These are phyloP conservation scores for Acanthosepion pharaonis DNA, from an alignment of 2,888 invertebrate species.

Conservation along the genomic window DNA sequence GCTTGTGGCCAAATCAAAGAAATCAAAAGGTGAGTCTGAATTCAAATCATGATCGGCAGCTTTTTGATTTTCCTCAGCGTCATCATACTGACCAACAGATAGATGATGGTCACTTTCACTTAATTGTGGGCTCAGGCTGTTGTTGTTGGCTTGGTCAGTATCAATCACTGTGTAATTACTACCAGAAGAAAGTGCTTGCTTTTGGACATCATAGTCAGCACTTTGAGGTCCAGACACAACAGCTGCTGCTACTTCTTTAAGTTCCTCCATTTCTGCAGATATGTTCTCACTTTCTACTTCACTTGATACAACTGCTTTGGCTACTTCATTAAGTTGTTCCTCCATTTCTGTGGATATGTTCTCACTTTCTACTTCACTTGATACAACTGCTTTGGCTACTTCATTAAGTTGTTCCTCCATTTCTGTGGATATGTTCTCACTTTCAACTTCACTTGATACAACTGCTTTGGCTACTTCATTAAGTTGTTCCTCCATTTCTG, in stretches of 20 bases:
- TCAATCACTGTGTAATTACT: neutral
- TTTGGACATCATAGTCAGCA: neutral
- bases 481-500: neutral
- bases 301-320: no score
- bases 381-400: no score
- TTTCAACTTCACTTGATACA: constrained; percentile 48
- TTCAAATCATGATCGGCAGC: constrained; percentile 45
- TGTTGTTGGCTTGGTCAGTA: neutral
- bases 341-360: no score
- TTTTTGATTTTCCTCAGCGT: neutral
- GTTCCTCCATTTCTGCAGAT: constrained; percentile 52
- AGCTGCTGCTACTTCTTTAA: constrained; percentile 57
- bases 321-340: no score
- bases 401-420: no score
- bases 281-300: no score
- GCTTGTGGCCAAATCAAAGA: constrained; percentile 43
- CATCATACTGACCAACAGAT: neutral
- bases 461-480: neutral
- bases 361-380: no score
- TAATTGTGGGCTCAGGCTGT: neutral
- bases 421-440: constrained; percentile 57
- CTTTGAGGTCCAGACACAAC: constrained; percentile 51
- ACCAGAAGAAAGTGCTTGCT: neutral
- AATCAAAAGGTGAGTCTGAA: constrained; percentile 46
- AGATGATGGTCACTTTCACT: neutral